These are phyloP conservation scores for Cebus imitator DNA, from an alignment of 2,113 vertebrate species.

Conservation along the genomic window DNA sequence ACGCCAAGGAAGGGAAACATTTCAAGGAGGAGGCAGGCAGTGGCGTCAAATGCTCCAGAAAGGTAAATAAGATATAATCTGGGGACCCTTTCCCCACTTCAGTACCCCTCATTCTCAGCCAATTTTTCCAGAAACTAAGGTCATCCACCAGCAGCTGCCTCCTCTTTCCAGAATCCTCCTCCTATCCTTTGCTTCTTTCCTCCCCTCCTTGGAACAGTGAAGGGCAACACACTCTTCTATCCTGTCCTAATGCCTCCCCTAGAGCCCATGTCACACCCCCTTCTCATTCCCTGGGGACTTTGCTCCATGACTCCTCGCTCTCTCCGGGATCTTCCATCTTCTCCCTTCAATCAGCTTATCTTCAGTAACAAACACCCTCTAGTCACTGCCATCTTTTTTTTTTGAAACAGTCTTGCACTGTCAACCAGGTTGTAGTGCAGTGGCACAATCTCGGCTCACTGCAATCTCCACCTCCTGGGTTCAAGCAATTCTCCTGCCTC, in stretches of 20 bases:
- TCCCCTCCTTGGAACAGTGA: background rate
- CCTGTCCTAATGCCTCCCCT: background rate
- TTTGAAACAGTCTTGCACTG: too few species aligned
- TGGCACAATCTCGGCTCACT: too few species aligned
- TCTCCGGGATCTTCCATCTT: background rate
- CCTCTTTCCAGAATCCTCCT: background rate
- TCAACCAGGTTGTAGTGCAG: too few species aligned
- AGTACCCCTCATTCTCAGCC: background rate
- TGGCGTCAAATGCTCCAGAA: background rate
- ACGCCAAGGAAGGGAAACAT: background rate
- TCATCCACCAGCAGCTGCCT: background rate
- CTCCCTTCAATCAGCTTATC: background rate
- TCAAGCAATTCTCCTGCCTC: too few species aligned
- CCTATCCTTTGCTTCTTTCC: background rate
- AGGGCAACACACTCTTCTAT: background rate
- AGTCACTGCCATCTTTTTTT: background rate
- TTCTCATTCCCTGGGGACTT: background rate
- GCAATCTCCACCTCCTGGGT: too few species aligned
- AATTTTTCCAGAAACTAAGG: background rate
- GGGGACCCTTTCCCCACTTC: too few species aligned
- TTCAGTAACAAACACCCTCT: background rate
- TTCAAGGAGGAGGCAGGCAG: background rate
- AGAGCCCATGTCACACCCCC: background rate
- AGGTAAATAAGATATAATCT: background rate
- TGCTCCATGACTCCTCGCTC: background rate